Percentiles rank a stretch among this genome's conserved stretches.
Evolutionary conservation across 2,113 vertebrate genomes (phyloP).

Genomic region (Pteropus alecto): DNA sequence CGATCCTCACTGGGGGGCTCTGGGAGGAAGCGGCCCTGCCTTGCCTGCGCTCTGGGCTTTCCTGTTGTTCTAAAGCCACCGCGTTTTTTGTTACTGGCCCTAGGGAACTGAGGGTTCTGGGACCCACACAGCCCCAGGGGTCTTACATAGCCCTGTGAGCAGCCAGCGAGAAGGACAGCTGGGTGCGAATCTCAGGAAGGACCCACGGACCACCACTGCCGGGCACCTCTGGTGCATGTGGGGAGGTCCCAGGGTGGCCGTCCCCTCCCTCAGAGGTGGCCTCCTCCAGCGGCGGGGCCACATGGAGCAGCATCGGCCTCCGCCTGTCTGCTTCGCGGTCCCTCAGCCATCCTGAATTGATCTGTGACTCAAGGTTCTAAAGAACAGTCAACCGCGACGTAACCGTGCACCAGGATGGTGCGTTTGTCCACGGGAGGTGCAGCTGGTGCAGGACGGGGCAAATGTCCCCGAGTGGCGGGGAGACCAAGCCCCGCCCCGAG

Average conservation of each 20-base stretch:
- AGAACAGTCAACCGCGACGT: slow-evolving; percentile 46
- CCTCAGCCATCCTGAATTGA: not conserved
- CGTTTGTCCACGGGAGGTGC: not conserved
- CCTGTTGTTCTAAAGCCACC: not conserved
- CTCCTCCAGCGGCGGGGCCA: not conserved
- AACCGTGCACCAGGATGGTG: not conserved
- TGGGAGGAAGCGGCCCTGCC: not conserved
- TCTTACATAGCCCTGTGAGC: fast-evolving
- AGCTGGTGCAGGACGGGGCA: no score
- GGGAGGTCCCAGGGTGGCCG: not conserved
- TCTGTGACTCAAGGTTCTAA: slow-evolving; percentile 1
- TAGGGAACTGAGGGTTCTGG: not conserved
- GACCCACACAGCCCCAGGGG: not conserved
- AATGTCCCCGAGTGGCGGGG: no score
- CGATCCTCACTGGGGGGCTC: not conserved
- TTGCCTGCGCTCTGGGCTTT: no score
- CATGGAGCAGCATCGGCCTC: no score
- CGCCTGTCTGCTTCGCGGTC: not conserved
- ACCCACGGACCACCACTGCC: no score
- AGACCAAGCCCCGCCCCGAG: no score
- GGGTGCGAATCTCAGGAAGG: not conserved
- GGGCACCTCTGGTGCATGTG: no score
- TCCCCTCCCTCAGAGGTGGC: not conserved
- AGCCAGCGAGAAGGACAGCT: no score
- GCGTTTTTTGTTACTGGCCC: not conserved